Evolutionary conservation across 2,888 invertebrate genomes (phyloP).

Genomic region (Drosophila sordidula): DNA sequence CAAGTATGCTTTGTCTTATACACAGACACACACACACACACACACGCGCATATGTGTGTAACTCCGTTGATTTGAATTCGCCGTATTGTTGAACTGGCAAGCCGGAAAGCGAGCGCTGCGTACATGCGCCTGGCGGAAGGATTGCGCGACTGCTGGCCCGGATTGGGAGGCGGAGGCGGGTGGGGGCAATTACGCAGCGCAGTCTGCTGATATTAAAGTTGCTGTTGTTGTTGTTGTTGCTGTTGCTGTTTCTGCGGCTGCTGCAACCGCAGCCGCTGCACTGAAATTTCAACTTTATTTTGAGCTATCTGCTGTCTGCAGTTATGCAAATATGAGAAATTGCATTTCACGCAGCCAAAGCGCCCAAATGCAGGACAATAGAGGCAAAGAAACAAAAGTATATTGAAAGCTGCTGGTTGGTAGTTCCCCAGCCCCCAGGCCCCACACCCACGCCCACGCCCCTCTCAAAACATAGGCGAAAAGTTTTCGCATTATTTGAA

Average conservation of each 20-base stretch:
- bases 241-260: slow-evolving; percentile 22
- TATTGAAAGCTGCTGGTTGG: slow-evolving; percentile 62
- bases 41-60: slow-evolving; percentile 43
- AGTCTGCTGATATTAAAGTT: slow-evolving; percentile 74
- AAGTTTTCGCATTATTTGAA: slow-evolving; percentile 78
- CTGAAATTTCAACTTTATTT: slow-evolving; percentile 77
- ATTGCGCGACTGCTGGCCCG: slow-evolving; percentile 44
- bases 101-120: slow-evolving; percentile 66
- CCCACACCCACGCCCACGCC: background rate
- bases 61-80: slow-evolving; percentile 76
- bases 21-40: slow-evolving; percentile 6
- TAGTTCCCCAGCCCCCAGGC: slow-evolving; percentile 6
- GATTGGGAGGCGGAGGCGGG: slow-evolving; percentile 3
- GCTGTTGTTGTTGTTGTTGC: slow-evolving; percentile 34
- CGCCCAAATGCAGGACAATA: slow-evolving; percentile 64
- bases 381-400: slow-evolving; percentile 70
- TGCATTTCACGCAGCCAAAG: slow-evolving; percentile 73
- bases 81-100: slow-evolving; percentile 61
- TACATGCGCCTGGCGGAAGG: slow-evolving; percentile 66
- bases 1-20: slow-evolving; percentile 78
- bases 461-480: slow-evolving; percentile 55
- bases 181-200: slow-evolving; percentile 68
- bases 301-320: slow-evolving; percentile 80
- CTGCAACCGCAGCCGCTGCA: slow-evolving; percentile 49
- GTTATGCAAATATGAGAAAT: slow-evolving; percentile 80